phyloP scores from a whole-genome alignment of 2,113 vertebrate species.

The human (Homo sapiens) region GRCh38 chr2:197925501-197926000 shows the following conservation, averaged over 20 bases:
- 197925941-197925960: slow-evolving; percentile 24
- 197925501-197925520: slow-evolving; percentile 21
- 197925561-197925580: neutral
- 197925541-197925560: neutral
- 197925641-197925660: neutral
- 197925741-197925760: neutral
- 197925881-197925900: neutral
- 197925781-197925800: neutral
- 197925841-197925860: neutral
- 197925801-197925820: neutral
- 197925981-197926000: neutral
- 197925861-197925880: neutral
- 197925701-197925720: neutral
- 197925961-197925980: slow-evolving; percentile 5
- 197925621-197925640: neutral
- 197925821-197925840: slow-evolving; percentile 19
- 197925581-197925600: neutral
- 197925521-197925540: slow-evolving; percentile 25
- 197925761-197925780: neutral
- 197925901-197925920: neutral
- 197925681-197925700: neutral
- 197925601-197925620: neutral
- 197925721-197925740: neutral
- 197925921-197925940: neutral
- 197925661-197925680: neutral